phyloP scores from a whole-genome alignment of 2,888 invertebrate species.

The Priocnemis perturbator region DNA sequence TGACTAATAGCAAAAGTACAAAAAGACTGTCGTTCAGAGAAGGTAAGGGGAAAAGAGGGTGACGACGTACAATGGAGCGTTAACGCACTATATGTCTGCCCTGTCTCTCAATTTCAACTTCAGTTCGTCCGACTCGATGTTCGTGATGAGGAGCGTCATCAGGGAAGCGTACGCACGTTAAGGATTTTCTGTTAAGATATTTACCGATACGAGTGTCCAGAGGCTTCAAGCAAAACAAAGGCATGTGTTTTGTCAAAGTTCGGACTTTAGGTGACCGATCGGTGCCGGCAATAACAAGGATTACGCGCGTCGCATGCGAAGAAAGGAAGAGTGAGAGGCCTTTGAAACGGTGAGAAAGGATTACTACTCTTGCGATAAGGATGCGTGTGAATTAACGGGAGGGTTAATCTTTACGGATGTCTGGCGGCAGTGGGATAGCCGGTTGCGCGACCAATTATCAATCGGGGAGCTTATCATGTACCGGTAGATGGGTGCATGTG shows the following conservation, averaged over 20 bases:
- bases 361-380: constrained; percentile 28
- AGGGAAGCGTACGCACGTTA: too few species aligned
- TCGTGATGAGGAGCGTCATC: too few species aligned
- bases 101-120: constrained; percentile 2
- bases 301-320: background rate
- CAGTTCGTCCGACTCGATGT: constrained; percentile 17
- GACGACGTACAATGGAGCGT: constrained; percentile 8
- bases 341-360: constrained; percentile 5
- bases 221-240: too few species aligned
- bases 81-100: background rate
- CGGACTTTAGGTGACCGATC: too few species aligned
- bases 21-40: constrained; percentile 26
- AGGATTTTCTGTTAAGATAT: too few species aligned
- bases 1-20: constrained; percentile 48
- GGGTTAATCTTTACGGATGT: constrained; percentile 44
- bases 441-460: constrained; percentile 69
- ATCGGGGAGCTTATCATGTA: constrained; percentile 48
- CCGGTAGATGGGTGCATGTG: constrained; percentile 30
- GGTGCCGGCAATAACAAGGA: background rate
- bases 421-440: constrained; percentile 72
- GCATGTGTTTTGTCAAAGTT: too few species aligned
- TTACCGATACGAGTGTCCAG: too few species aligned
- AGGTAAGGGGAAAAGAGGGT: constrained; percentile 12
- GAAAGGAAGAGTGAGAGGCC: background rate
- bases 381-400: constrained; percentile 1